Conservation (phyloP, 2,113 vertebrate species). For the Epinephelus moara region DNA sequence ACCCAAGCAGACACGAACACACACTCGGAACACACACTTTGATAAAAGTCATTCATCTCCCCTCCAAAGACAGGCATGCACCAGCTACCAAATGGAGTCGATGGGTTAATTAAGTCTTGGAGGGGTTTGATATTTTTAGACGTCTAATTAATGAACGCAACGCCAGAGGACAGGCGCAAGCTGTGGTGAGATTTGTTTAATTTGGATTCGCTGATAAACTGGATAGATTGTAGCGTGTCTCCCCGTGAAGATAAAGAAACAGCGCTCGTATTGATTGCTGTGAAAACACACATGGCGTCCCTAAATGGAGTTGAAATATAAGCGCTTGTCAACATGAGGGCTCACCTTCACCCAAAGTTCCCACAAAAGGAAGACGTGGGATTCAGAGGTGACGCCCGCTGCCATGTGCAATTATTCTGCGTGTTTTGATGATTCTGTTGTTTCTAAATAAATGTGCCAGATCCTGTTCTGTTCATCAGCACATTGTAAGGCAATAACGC, state of each 20-base stretch:
- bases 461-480: background rate
- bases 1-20: conserved; percentile 11
- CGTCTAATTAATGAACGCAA: conserved; percentile 83
- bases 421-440: conserved; percentile 11
- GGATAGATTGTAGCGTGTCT: conserved; percentile 55
- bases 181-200: conserved; percentile 81
- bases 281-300: conserved; percentile 14
- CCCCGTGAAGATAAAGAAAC: conserved; percentile 42
- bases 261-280: conserved; percentile 1
- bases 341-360: conserved; percentile 25
- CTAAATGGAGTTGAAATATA: background rate
- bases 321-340: background rate
- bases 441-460: conserved; percentile 2
- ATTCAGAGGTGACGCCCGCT: background rate
- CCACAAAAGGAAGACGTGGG: background rate
- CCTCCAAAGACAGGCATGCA: conserved; percentile 60
- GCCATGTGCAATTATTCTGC: background rate
- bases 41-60: conserved; percentile 72
- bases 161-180: conserved; percentile 78
- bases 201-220: conserved; percentile 80
- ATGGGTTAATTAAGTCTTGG: conserved; percentile 87
- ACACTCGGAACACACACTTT: conserved; percentile 49
- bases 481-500: background rate
- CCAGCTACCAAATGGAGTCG: conserved; percentile 71
- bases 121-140: conserved; percentile 88